These are phyloP conservation scores for Cynoglossus semilaevis DNA, from an alignment of 2,113 vertebrate species.

Conservation along the genomic window DNA sequence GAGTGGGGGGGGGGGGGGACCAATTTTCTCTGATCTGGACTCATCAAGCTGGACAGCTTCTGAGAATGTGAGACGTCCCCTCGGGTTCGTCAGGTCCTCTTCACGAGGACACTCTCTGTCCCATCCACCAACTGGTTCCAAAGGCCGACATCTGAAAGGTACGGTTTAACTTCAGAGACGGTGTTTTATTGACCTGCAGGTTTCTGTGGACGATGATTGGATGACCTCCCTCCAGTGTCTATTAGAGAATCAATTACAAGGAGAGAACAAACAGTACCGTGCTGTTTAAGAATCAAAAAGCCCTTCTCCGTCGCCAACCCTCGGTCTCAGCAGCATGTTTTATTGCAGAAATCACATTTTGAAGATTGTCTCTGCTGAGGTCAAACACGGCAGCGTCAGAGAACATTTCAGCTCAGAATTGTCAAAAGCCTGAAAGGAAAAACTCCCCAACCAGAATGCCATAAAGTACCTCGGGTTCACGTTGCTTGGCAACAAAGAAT, in stretches of 20 bases:
- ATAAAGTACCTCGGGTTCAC: slow-evolving; percentile 60
- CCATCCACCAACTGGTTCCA: background rate
- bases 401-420: slow-evolving; percentile 53
- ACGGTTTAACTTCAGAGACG: background rate
- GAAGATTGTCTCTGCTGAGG: slow-evolving; percentile 48
- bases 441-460: slow-evolving; percentile 60
- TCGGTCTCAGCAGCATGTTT: slow-evolving; percentile 18
- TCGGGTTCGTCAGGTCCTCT: slow-evolving; percentile 14
- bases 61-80: slow-evolving; percentile 57
- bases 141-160: background rate
- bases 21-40: slow-evolving; percentile 50
- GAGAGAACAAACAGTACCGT: slow-evolving; percentile 1
- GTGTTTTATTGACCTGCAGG: slow-evolving; percentile 18
- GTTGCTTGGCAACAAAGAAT: slow-evolving; percentile 78
- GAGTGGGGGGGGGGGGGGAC: slow-evolving; percentile 30
- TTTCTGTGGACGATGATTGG: slow-evolving; percentile 6
- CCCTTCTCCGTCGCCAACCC: slow-evolving; percentile 2
- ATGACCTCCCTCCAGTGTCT: slow-evolving; percentile 15
- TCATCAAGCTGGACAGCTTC: slow-evolving; percentile 75
- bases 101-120: too few relatives aligned
- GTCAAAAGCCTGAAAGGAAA: slow-evolving; percentile 57
- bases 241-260: slow-evolving; percentile 24
- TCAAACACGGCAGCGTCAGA: slow-evolving; percentile 47
- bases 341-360: slow-evolving; percentile 38
- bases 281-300: slow-evolving; percentile 28